phyloP scores from a whole-genome alignment of 2,797 vertebrate genomes.

The Neosilurus hyrtlii region DNA sequence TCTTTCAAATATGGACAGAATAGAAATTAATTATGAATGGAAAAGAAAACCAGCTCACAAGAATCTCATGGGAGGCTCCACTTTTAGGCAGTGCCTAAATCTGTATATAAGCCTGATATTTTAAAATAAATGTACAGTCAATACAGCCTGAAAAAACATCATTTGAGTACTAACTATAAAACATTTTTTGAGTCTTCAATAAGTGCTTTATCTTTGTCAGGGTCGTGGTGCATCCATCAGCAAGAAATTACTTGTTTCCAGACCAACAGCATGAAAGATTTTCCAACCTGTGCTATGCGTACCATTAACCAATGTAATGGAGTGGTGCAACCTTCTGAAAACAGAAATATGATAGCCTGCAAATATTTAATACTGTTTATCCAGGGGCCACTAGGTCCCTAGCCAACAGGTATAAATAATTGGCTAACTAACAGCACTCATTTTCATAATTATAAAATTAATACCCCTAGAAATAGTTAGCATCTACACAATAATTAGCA shows the following conservation, averaged over 20 bases:
- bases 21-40: too few relatives aligned
- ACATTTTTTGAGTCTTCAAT: background rate
- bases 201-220: background rate
- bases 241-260: background rate
- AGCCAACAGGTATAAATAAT: background rate
- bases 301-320: background rate
- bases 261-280: background rate
- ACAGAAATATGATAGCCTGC: background rate
- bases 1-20: too few relatives aligned
- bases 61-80: too few relatives aligned
- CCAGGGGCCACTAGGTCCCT: background rate
- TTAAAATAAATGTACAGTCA: too few relatives aligned
- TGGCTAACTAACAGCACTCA: background rate
- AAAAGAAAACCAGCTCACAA: too few relatives aligned
- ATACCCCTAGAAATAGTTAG: background rate
- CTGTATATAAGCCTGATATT: too few relatives aligned
- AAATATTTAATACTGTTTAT: background rate
- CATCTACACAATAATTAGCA: background rate
- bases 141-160: too few relatives aligned
- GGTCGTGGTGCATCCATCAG: background rate
- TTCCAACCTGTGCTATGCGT: background rate
- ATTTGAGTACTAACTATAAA: too few relatives aligned
- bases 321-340: background rate
- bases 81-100: too few relatives aligned
- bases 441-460: background rate